Conservation (phyloP, 2,888 invertebrate species). For the Caenorhabditis wallacei region DNA sequence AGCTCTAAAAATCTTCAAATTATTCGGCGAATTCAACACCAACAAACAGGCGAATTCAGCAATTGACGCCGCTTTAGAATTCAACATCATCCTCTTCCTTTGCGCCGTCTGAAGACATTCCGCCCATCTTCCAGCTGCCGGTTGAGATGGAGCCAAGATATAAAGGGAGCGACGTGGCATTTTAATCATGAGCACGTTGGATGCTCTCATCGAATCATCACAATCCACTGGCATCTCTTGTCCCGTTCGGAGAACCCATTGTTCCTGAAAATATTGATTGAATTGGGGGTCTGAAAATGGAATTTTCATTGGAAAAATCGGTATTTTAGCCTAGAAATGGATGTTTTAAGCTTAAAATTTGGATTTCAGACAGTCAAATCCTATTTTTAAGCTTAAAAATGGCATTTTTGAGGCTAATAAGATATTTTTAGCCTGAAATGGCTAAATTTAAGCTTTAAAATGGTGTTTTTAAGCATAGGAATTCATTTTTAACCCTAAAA, state of each 20-base stretch:
- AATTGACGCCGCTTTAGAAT: slow-evolving; percentile 60
- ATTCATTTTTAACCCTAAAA: too few species aligned
- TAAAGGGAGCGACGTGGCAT: slow-evolving; percentile 69
- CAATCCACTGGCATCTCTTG: slow-evolving; percentile 63
- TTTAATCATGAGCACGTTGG: slow-evolving; percentile 77
- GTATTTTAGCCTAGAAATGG: too few species aligned
- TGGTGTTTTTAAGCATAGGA: too few species aligned
- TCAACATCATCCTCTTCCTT: slow-evolving; percentile 66
- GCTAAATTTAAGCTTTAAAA: too few species aligned
- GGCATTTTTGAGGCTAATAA: too few species aligned
- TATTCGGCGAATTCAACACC: slow-evolving; percentile 66
- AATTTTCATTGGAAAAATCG: too few species aligned
- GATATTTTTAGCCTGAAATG: too few species aligned
- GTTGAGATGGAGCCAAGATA: slow-evolving; percentile 66
- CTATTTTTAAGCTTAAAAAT: too few species aligned
- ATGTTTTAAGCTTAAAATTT: background rate
- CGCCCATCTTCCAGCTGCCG: slow-evolving; percentile 65
- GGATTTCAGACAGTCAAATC: too few species aligned
- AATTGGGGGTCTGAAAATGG: background rate
- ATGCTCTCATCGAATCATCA: slow-evolving; percentile 55
- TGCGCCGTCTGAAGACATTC: slow-evolving; percentile 69
- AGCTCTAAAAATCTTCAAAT: slow-evolving; percentile 67
- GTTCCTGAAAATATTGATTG: slow-evolving; percentile 68
- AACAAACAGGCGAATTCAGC: slow-evolving; percentile 69
- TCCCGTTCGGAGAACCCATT: slow-evolving; percentile 73